These are phyloP conservation scores for Drosophila diplacantha DNA, from an alignment of 2,888 invertebrate species.

Conservation along the genomic window DNA sequence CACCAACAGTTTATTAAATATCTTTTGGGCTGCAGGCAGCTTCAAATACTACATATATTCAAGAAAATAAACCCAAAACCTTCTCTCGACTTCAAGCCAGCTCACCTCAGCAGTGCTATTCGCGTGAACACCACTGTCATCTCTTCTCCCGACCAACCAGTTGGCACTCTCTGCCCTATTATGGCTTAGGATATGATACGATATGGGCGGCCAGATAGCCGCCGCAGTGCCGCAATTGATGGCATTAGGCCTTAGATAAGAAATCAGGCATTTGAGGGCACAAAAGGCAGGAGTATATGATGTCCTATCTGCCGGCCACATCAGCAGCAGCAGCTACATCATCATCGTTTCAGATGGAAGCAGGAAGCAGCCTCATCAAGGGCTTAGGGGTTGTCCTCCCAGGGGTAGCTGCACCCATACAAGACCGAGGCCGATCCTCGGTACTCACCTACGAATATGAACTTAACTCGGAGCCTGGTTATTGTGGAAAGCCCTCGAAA, in stretches of 20 bases:
- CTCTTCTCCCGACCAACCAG: background rate
- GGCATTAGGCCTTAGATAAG: constrained; percentile 74
- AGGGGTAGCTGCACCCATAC: constrained; percentile 15
- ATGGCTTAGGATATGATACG: constrained; percentile 18
- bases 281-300: constrained; percentile 24
- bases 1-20: background rate
- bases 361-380: constrained; percentile 39
- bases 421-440: background rate
- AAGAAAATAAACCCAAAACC: too few relatives aligned
- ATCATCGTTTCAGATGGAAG: constrained; percentile 7
- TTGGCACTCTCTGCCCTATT: background rate
- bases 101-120: background rate
- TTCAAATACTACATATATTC: too few relatives aligned
- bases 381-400: constrained; percentile 29
- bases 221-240: constrained; percentile 64
- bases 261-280: constrained; percentile 71
- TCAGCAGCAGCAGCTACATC: constrained; percentile 18
- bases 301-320: constrained; percentile 1
- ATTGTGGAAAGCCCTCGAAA: background rate
- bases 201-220: constrained; percentile 59
- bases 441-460: background rate
- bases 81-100: background rate
- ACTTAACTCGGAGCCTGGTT: background rate
- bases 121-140: background rate
- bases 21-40: too few relatives aligned